Conservation (phyloP, 2,888 invertebrate genomes). For the Orthosia cruda region DNA sequence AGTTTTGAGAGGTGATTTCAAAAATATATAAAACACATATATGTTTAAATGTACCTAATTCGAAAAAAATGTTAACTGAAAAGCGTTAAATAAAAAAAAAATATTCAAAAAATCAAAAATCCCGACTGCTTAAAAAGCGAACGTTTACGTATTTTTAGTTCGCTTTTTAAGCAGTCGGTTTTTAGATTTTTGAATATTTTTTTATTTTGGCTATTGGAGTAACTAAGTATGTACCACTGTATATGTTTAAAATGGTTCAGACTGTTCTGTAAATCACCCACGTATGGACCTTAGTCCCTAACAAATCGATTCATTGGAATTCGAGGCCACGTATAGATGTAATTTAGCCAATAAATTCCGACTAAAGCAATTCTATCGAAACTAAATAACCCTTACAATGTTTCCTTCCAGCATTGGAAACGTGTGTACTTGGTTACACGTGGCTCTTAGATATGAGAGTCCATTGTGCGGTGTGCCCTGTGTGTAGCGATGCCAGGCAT, state of each 20-base stretch:
- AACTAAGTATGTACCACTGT: background rate
- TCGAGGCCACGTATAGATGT: conserved; percentile 43
- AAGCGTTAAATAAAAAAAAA: no score
- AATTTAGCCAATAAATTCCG: conserved; percentile 64
- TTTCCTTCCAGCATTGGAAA: conserved; percentile 61
- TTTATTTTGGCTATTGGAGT: conserved; percentile 1
- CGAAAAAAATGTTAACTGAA: no score
- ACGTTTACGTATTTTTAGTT: no score
- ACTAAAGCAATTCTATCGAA: conserved; percentile 61
- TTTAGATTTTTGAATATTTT: no score
- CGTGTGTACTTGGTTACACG: conserved; percentile 70
- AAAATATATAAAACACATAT: no score
- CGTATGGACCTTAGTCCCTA: conserved; percentile 9
- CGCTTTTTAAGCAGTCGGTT: no score
- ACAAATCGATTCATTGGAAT: conserved; percentile 47
- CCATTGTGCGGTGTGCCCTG: conserved; percentile 65
- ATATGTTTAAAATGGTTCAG: background rate
- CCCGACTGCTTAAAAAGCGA: no score
- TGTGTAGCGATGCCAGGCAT: no score
- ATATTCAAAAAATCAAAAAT: no score
- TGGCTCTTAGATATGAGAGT: conserved; percentile 63
- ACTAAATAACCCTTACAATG: conserved; percentile 66
- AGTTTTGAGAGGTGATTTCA: no score
- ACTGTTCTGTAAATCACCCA: conserved; percentile 2
- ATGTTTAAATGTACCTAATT: no score